A percentile compares a stretch with the other conserved stretches of the same genome.
Evolutionary conservation across 2,113 vertebrate genomes (phyloP).

Genomic region (Pardalotus punctatus): DNA sequence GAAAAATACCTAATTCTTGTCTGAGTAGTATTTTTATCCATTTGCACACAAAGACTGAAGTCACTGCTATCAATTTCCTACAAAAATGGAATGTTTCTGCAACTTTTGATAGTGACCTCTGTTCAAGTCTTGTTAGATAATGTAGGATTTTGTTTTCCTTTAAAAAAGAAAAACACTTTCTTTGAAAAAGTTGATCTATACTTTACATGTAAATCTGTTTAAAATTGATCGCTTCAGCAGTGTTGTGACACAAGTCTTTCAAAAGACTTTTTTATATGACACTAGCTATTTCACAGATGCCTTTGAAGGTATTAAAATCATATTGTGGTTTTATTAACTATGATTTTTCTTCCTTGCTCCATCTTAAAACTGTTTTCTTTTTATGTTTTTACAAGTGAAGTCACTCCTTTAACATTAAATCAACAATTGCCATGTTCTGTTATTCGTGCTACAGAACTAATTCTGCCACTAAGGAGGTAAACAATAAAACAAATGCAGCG

Average conservation of each 20-base stretch:
- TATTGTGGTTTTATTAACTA: conserved; percentile 44
- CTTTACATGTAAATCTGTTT: conserved; percentile 14
- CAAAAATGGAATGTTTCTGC: conserved; percentile 12
- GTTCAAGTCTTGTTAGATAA: background rate
- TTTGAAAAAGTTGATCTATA: conserved; percentile 8
- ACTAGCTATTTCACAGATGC: conserved; percentile 20
- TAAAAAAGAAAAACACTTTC: background rate
- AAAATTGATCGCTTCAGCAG: conserved; percentile 20
- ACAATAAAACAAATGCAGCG: background rate
- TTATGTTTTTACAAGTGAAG: background rate
- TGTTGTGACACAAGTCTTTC: background rate
- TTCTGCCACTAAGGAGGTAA: background rate
- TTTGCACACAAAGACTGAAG: conserved; percentile 6
- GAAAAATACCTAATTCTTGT: conserved; percentile 16
- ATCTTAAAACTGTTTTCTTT: conserved; percentile 1
- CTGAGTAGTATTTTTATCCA: background rate
- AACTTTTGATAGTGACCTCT: conserved; percentile 17
- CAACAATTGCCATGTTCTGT: background rate
- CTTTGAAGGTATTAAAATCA: conserved; percentile 34
- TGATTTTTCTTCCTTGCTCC: background rate
- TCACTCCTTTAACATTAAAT: background rate
- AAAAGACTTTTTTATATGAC: conserved; percentile 32
- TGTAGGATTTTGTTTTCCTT: background rate
- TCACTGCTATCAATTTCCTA: conserved; percentile 25
- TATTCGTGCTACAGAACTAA: background rate